These are phyloP conservation scores for Melitaea cinxia DNA, from an alignment of 1,140 invertebrate species.

Conservation along the genomic window DNA sequence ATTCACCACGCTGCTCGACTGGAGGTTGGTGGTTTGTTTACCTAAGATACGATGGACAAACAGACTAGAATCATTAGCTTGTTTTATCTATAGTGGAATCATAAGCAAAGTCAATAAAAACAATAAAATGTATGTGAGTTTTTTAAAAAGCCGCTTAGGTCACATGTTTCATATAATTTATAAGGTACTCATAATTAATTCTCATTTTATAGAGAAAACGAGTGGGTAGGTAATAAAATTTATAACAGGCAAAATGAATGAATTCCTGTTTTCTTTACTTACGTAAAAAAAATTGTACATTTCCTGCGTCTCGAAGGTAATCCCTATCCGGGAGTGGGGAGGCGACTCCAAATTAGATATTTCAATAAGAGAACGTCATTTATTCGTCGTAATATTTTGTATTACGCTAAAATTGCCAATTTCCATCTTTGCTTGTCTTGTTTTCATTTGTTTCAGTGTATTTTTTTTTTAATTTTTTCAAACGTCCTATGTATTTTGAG, in stretches of 20 bases:
- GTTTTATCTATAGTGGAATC: too few species aligned
- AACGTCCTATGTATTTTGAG: neutral
- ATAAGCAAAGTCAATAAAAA: too few species aligned
- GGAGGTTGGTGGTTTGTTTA: too few species aligned
- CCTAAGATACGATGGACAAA: too few species aligned
- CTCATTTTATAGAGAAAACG: neutral
- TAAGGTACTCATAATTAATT: too few species aligned
- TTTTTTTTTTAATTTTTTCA: neutral
- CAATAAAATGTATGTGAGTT: too few species aligned
- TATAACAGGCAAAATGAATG: neutral
- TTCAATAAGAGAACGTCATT: slow-evolving; percentile 15
- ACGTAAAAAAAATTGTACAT: slow-evolving; percentile 1
- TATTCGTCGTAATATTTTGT: slow-evolving; percentile 10
- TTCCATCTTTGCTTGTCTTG: neutral
- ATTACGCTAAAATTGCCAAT: slow-evolving; percentile 11
- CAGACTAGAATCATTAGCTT: too few species aligned
- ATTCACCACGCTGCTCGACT: too few species aligned
- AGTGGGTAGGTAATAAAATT: neutral
- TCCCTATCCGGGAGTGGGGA: slow-evolving; percentile 1
- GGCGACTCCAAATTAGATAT: slow-evolving; percentile 13
- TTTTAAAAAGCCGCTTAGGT: too few species aligned
- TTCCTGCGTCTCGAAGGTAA: slow-evolving; percentile 5
- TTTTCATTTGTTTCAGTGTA: neutral
- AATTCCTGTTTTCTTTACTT: neutral
- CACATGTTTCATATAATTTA: too few species aligned